phyloP scores from a whole-genome alignment of 2,113 vertebrate genomes.

The Toxostoma redivivum region DNA sequence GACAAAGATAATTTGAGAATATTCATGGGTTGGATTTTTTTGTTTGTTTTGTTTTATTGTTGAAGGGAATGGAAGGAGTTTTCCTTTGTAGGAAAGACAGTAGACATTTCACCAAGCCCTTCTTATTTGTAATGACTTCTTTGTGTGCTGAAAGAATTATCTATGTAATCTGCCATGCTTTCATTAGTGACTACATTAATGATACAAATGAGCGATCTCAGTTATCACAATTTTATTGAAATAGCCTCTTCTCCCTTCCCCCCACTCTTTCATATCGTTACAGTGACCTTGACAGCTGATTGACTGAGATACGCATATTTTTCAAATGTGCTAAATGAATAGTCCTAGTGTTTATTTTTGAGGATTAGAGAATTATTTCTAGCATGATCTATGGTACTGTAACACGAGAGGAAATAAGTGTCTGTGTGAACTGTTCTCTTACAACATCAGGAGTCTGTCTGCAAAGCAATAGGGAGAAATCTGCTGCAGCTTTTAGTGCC shows the following conservation, averaged over 20 bases:
- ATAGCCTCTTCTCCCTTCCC: not conserved
- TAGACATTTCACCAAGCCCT: not conserved
- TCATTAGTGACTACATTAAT: constrained; percentile 12
- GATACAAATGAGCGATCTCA: constrained; percentile 19
- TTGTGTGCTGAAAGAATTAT: constrained; percentile 12
- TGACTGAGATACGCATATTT: not conserved
- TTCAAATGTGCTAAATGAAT: not conserved
- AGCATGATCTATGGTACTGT: not conserved
- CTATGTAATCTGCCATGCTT: not conserved
- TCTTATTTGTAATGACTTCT: not conserved
- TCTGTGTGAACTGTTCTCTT: not conserved
- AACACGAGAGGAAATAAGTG: not conserved
- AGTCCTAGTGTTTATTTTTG: not conserved
- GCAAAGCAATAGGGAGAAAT: constrained; percentile 17
- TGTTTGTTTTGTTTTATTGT: not conserved
- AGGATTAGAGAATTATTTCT: constrained; percentile 4
- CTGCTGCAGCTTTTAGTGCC: constrained; percentile 57
- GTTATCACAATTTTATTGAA: not conserved
- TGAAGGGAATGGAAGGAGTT: not conserved
- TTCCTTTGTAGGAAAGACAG: not conserved
- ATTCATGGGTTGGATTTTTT: not conserved
- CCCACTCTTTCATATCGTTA: not conserved
- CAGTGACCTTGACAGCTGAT: constrained; percentile 35
- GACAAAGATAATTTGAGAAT: not conserved
- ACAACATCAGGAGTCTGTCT: constrained; percentile 30